Base-by-base conservation (phyloP, 2,797 vertebrate genomes). In the Aldrovandia affinis region DNA sequence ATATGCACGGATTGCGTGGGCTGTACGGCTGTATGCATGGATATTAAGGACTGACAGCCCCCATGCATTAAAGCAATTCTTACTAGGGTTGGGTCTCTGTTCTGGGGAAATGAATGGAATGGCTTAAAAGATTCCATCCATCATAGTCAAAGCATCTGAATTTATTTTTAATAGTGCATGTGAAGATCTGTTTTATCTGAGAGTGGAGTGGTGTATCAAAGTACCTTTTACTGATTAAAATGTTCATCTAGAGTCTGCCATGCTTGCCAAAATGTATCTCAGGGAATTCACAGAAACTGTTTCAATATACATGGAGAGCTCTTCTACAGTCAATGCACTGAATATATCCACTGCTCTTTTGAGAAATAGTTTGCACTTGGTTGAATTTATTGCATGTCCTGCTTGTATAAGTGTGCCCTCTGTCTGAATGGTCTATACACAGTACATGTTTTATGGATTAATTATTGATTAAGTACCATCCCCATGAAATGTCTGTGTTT, bases 1-100 rank as follows among this genome's bases (percentile, higher is more conserved):
- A 12, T 22, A n/a, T n/a, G n/a, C n/a, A n/a, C n/a, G n/a, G n/a
- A n/a, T 50, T 50, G 47, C 47, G 47, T 3, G 47, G 36, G 44
- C 75, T 0, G 44, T 50, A n/a, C 18, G 42, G 75, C 20, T 22
- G 22, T 52, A 82, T 15, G 63, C 59, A 82, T n/a, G 30, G 63
- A 55, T 28, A 42, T 82, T 86, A 54, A 83, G 83, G 84, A 82
- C 18, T 59, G 85, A 47, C n/a, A 83, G 65, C 52, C 78, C 63
- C 78, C 47, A 57, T 70, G 61, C 59, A 47, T 78, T 78, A 78
- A 78, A 78, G 30, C 61, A 87, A 63, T 65, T 80, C 80, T 82
- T 50, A 85, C 39, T 14, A 42, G 33, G 79, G 42, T 14, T 70
- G 22, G 68, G 25, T 50, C 10, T 75, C 42, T 50, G 68, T 70